A percentile compares a stretch with the other conserved stretches of the same genome.
Evolutionary conservation across 2,888 invertebrate species (phyloP).

Genomic region (Melieria omissa): DNA sequence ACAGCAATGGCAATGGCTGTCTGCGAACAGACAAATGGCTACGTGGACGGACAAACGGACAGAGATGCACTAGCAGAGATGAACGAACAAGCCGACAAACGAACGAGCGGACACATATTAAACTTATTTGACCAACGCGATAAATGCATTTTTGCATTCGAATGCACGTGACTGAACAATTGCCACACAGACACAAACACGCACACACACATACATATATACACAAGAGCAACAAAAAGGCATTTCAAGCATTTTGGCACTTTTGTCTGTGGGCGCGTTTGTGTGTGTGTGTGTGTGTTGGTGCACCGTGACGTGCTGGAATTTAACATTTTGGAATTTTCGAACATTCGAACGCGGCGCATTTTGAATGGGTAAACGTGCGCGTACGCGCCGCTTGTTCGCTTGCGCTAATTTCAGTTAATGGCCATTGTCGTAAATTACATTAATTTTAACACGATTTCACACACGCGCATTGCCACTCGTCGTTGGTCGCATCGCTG

Average conservation of each 20-base stretch:
- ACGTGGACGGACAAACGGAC: neutral
- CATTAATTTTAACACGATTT: slow-evolving; percentile 61
- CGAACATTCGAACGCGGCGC: slow-evolving; percentile 10
- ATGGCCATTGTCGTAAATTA: slow-evolving; percentile 63
- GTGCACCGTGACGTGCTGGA: slow-evolving; percentile 19
- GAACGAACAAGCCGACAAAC: neutral
- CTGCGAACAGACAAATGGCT: neutral
- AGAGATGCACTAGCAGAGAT: neutral
- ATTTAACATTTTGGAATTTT: slow-evolving; percentile 27
- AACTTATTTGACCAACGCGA: slow-evolving; percentile 25
- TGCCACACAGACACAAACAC: neutral
- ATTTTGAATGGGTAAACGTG: slow-evolving; percentile 2
- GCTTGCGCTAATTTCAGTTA: slow-evolving; percentile 60
- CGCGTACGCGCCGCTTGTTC: neutral
- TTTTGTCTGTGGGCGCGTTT: slow-evolving; percentile 1
- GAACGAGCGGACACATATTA: neutral
- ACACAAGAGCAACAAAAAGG: neutral
- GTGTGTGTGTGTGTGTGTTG: neutral
- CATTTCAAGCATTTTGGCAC: neutral
- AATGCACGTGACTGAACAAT: slow-evolving; percentile 28
- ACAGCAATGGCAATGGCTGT: neutral
- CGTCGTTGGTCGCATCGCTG: slow-evolving; percentile 1
- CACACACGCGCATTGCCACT: slow-evolving; percentile 40
- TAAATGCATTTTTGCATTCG: slow-evolving; percentile 35
- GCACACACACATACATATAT: neutral